Conservation (phyloP, 2,888 invertebrate genomes). For the Tenthredo amoena region DNA sequence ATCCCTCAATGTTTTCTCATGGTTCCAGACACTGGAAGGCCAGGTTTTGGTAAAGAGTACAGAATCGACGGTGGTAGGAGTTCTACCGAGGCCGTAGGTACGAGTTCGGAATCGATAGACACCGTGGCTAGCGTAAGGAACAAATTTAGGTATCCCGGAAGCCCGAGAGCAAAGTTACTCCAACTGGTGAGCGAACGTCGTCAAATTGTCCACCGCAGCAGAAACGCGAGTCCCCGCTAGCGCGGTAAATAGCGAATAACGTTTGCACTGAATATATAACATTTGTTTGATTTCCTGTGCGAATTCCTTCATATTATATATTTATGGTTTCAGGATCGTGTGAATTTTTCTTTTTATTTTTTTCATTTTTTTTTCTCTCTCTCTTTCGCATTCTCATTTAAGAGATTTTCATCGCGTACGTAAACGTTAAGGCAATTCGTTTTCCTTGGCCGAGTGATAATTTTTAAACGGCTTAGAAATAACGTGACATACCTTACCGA, state of each 20-base stretch:
- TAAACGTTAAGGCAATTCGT: neutral
- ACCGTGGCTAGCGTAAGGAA: constrained; percentile 59
- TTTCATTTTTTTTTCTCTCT: neutral
- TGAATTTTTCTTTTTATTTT: neutral
- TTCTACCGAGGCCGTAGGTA: constrained; percentile 60
- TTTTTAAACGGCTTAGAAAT: neutral
- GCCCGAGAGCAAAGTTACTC: constrained; percentile 70
- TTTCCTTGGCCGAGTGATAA: neutral
- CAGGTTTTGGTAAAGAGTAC: constrained; percentile 58
- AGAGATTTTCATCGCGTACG: neutral
- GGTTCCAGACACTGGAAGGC: constrained; percentile 33
- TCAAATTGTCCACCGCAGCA: constrained; percentile 68
- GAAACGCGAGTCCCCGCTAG: constrained; percentile 55
- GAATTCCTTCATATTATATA: neutral
- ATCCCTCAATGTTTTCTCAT: constrained; percentile 56
- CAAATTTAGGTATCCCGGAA: constrained; percentile 67
- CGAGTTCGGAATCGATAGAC: constrained; percentile 61
- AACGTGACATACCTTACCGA: neutral
- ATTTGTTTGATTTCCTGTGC: neutral
- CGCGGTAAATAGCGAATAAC: neutral
- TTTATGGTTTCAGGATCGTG: neutral
- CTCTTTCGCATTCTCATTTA: neutral
- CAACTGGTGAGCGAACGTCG: constrained; percentile 69
- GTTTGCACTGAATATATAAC: neutral
- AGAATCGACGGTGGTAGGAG: constrained; percentile 61